phyloP scores from a whole-genome alignment of 2,797 vertebrate genomes.

The Chelon labrosus region DNA sequence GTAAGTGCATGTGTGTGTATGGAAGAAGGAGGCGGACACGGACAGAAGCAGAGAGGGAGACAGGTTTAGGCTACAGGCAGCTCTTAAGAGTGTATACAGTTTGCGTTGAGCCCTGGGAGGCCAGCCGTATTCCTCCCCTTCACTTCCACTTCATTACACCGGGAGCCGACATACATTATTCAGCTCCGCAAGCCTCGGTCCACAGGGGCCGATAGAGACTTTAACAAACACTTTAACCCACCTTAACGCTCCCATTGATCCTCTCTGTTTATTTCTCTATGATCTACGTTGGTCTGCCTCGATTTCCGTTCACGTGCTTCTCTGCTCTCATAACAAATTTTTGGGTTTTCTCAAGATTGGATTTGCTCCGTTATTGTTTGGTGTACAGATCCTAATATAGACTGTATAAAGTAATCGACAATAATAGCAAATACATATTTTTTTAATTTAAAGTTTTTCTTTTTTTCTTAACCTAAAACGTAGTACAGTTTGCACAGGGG shows the following conservation, averaged over 20 bases:
- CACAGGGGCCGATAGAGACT: conserved; percentile 81
- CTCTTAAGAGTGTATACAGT: conserved; percentile 85
- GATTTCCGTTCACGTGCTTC: conserved; percentile 5
- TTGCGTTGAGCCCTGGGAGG: conserved; percentile 83
- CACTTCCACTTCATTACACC: conserved; percentile 87
- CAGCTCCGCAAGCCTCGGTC: conserved; percentile 77
- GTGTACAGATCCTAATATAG: neutral
- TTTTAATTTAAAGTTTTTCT: neutral
- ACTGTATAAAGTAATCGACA: neutral
- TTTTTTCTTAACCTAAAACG: neutral
- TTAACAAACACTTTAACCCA: conserved; percentile 85
- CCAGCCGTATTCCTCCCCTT: conserved; percentile 81
- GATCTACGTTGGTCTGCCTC: conserved; percentile 3
- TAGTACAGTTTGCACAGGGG: neutral
- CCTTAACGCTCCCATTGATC: conserved; percentile 71
- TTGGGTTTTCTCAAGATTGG: neutral
- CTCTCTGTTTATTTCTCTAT: conserved; percentile 36
- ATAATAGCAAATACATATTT: neutral
- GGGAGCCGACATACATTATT: conserved; percentile 85
- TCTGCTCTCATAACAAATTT: neutral
- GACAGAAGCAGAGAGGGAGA: conserved; percentile 63
- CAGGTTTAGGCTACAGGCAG: conserved; percentile 74
- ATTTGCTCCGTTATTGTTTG: neutral
- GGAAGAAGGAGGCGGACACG: conserved; percentile 42
- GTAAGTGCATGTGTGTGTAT: conserved; percentile 14